Percentiles rank a stretch among this genome's conserved stretches.
These are phyloP conservation scores for Tragelaphus eurycerus DNA, from an alignment of 2,797 vertebrate genomes.

Conservation along the genomic window DNA sequence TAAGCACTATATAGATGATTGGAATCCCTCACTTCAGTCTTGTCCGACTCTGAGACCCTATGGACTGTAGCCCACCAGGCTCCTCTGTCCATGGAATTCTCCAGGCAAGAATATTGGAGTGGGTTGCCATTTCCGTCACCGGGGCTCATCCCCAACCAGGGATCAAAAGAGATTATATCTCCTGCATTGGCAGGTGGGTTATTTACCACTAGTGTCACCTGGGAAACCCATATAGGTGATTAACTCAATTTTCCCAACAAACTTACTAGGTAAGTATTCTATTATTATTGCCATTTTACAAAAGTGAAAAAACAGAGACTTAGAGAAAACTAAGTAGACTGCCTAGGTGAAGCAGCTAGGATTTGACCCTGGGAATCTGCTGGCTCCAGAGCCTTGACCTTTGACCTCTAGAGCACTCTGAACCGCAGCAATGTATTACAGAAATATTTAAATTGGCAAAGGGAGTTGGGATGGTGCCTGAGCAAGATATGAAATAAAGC, in stretches of 20 bases:
- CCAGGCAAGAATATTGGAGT: background rate
- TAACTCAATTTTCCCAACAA: background rate
- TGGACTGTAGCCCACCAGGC: background rate
- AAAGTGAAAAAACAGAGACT: background rate
- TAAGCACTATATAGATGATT: background rate
- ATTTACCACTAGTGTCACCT: background rate
- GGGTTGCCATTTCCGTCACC: background rate
- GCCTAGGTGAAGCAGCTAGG: background rate
- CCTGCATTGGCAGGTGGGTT: background rate
- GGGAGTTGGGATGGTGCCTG: background rate
- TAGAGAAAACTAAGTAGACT: background rate
- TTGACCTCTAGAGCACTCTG: background rate
- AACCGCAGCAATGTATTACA: background rate
- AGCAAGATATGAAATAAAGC: background rate
- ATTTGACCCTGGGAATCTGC: background rate
- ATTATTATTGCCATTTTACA: background rate
- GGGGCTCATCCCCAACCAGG: background rate
- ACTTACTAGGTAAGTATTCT: background rate
- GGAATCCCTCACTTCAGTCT: background rate
- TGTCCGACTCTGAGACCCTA: background rate
- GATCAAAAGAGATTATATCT: background rate
- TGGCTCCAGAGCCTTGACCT: background rate
- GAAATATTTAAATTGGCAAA: background rate
- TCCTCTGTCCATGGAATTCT: background rate
- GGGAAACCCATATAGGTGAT: background rate